phyloP scores from a whole-genome alignment of 2,888 invertebrate genomes.

The Conistra vaccinii region DNA sequence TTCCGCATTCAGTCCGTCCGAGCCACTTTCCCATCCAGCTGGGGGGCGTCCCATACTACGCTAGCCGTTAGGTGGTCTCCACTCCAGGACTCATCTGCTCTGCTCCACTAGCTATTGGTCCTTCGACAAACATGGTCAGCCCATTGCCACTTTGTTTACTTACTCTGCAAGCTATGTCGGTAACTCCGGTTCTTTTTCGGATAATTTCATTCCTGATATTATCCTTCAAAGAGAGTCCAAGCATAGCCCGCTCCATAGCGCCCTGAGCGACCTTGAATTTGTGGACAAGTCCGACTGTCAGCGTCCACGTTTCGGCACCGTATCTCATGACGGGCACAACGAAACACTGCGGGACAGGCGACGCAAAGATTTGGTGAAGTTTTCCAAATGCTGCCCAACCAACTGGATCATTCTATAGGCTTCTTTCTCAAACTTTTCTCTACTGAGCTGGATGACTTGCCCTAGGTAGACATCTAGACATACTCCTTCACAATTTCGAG shows the following conservation, averaged over 20 bases:
- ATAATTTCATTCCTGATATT: not conserved
- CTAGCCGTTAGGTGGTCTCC: not conserved
- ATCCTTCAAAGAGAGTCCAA: not conserved
- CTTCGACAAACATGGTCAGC: not conserved
- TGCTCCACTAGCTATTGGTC: too few relatives aligned
- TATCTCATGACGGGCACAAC: not conserved
- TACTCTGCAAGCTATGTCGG: not conserved
- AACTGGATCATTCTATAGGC: not conserved
- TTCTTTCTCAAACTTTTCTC: not conserved
- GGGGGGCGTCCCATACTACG: not conserved
- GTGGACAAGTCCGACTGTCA: not conserved
- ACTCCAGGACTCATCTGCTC: not conserved
- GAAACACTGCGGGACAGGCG: not conserved
- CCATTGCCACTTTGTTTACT: not conserved
- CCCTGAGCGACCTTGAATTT: not conserved
- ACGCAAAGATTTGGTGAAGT: not conserved
- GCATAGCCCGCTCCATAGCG: not conserved
- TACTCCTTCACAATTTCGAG: not conserved
- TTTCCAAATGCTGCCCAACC: not conserved
- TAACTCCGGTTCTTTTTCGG: not conserved
- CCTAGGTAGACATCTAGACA: not conserved
- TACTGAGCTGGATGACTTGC: not conserved
- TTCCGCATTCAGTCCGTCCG: not conserved
- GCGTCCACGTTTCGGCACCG: not conserved
- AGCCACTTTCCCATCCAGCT: not conserved